Conservation (phyloP, 2,113 vertebrate species). For the Steatornis caripensis region DNA sequence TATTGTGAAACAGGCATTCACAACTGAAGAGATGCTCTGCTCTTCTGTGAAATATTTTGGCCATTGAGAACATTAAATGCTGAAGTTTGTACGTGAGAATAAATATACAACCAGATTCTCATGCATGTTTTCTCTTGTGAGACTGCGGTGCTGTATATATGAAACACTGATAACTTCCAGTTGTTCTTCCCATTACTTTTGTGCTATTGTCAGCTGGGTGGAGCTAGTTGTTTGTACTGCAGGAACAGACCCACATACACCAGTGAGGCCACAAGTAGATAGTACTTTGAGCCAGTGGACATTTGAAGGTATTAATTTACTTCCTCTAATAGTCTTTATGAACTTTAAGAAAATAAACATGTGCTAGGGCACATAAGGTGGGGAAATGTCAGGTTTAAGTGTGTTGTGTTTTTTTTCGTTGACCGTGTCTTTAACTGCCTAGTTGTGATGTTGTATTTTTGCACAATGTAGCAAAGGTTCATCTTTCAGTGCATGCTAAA, state of each 20-base stretch:
- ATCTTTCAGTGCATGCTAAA: slow-evolving; percentile 20
- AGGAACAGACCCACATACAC: slow-evolving; percentile 32
- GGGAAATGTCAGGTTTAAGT: slow-evolving; percentile 68
- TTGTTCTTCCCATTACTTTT: neutral
- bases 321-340: slow-evolving; percentile 71
- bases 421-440: slow-evolving; percentile 69
- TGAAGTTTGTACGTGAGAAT: neutral
- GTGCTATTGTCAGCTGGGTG: slow-evolving; percentile 18
- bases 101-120: neutral
- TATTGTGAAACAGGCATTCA: neutral
- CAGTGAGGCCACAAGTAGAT: slow-evolving; percentile 30
- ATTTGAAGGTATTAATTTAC: slow-evolving; percentile 67
- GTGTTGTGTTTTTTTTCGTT: slow-evolving; percentile 52
- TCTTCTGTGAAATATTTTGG: neutral
- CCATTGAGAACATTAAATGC: neutral
- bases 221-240: slow-evolving; percentile 50
- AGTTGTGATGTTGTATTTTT: slow-evolving; percentile 51
- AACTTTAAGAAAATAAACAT: slow-evolving; percentile 72
- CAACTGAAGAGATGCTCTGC: neutral
- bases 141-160: neutral
- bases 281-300: slow-evolving; percentile 31
- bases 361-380: slow-evolving; percentile 45
- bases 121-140: neutral
- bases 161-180: neutral
- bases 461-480: slow-evolving; percentile 7